Evolutionary conservation across 35 echinoderm and acorn worm genomes (phyloP), one percentile per base, ranked within the genome.

Genomic region (Ptychodera flava): DNA sequence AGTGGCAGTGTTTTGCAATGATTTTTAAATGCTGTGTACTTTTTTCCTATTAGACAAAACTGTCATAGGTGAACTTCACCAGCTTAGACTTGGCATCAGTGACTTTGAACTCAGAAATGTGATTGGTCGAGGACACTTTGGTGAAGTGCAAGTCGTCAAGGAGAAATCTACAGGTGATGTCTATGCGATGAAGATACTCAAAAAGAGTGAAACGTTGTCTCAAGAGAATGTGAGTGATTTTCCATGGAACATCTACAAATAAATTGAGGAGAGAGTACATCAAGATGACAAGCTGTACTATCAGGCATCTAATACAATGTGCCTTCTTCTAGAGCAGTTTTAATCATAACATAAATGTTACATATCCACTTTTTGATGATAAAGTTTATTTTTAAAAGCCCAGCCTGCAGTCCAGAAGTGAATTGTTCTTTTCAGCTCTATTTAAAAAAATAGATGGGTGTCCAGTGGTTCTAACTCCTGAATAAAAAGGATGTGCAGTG

Each of bases 31-130:
- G n/a, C n/a, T n/a, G n/a, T n/a, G n/a, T n/a, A n/a, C n/a, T n/a
- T n/a, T n/a, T n/a, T n/a, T n/a, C n/a, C n/a, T n/a, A n/a, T n/a
- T 45, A 85, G 86, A 88, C 78, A 88, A 92, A 77, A 16, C 79
- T n/a, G 86, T 84, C 16, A 75, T 93, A 27, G 1, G 64, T 83
- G 83, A 93, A 37, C 85, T 94, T 0, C 80, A 88, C 16, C 77
- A 90, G 0, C 53, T 94, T 0, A 34, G 89, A 31, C 90, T 94
- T 31, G 45, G 88, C 28, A 94, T 91, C 64, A 87, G 77, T 80
- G 92, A 94, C 82, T 94, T 94, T 94, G 92, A 94, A 31, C 85
- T 94, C 16, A 94, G 90, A 83, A 85, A 94, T 87, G 92, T 94
- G 85, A 94, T 94, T 90, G 92, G 92, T 0, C 85, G 92, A 37